A percentile compares a stretch with the other conserved stretches of the same genome.
These are phyloP conservation scores for Acrobasis consociella DNA, from an alignment of 2,888 invertebrate species.

Conservation along the genomic window DNA sequence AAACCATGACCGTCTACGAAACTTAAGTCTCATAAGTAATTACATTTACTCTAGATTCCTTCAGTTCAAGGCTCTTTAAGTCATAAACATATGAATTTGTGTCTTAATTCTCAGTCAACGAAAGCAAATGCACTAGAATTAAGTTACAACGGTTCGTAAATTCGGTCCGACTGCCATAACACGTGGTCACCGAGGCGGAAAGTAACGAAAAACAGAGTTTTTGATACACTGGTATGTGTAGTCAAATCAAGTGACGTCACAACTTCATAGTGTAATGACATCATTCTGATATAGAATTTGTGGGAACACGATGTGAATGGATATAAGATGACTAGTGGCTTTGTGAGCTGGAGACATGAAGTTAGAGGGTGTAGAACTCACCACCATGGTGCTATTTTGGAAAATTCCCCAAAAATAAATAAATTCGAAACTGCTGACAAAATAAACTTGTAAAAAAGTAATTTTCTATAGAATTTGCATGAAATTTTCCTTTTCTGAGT, in stretches of 20 bases:
- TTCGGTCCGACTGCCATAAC: conserved; percentile 10
- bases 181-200: conserved; percentile 2
- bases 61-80: background rate
- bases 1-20: no score
- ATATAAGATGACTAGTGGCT: background rate
- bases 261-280: background rate
- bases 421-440: no score
- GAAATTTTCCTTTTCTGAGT: no score
- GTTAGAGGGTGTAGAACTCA: no score
- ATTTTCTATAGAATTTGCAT: no score
- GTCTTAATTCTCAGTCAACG: background rate
- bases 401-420: no score
- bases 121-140: background rate
- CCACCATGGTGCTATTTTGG: no score
- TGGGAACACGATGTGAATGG: background rate
- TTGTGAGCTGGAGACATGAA: no score
- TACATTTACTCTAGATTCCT: no score
- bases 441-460: no score
- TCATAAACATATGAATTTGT: background rate
- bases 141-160: conserved; percentile 10
- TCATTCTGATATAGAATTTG: background rate
- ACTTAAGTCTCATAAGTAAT: no score
- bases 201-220: conserved; percentile 2
- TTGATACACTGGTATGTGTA: background rate
- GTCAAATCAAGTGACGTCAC: background rate